Conservation (phyloP, 2,888 invertebrate genomes). For the Drosophila subquinaria region DNA sequence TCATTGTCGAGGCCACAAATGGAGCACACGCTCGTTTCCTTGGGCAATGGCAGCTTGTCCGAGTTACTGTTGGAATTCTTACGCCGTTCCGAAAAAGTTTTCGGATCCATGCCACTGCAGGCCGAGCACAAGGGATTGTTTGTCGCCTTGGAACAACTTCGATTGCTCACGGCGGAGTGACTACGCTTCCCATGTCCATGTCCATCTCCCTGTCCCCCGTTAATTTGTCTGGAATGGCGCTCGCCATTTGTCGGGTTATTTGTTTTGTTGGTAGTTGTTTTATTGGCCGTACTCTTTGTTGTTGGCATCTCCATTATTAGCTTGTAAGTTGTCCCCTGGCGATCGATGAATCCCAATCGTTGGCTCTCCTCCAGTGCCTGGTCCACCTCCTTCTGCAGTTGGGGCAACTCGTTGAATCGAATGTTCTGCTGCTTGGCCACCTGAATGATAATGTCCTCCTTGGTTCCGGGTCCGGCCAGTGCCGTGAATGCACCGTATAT, state of each 20-base stretch:
- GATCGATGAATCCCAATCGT: constrained; percentile 39
- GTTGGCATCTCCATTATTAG: background rate
- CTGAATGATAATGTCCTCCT: constrained; percentile 51
- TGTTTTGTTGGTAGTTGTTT: background rate
- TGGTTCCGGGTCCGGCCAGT: constrained; percentile 30
- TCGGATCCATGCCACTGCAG: constrained; percentile 4
- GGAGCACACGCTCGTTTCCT: constrained; percentile 25
- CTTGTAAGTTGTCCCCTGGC: constrained; percentile 23
- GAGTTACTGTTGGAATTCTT: constrained; percentile 1
- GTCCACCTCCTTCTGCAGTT: constrained; percentile 42
- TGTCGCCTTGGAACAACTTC: background rate
- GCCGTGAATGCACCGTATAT: constrained; percentile 29
- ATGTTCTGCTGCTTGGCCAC: constrained; percentile 52
- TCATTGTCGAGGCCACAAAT: constrained; percentile 28
- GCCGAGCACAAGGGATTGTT: constrained; percentile 11
- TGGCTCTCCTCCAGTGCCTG: constrained; percentile 33
- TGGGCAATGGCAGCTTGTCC: constrained; percentile 1
- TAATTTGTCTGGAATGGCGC: background rate
- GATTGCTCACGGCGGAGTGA: constrained; percentile 4
- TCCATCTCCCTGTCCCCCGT: constrained; percentile 36
- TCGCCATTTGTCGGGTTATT: background rate
- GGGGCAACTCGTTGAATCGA: constrained; percentile 45
- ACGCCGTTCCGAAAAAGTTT: background rate
- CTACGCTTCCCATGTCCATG: constrained; percentile 29
- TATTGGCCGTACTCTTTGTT: background rate